These are phyloP conservation scores for Notolepis coatsorum DNA, from an alignment of 2,797 vertebrate genomes.

Conservation along the genomic window DNA sequence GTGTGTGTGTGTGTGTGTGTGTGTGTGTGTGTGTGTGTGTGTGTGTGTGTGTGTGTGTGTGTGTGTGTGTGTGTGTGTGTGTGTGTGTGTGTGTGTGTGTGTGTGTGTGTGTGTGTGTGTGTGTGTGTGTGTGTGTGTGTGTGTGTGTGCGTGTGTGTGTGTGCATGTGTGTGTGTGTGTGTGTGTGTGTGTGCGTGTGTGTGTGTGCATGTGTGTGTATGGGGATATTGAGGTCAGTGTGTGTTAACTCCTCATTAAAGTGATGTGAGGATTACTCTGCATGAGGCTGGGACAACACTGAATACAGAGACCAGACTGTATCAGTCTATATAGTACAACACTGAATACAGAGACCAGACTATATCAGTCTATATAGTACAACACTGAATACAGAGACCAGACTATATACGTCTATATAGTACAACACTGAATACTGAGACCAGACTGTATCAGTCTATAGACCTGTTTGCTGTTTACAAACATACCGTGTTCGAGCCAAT, in stretches of 20 bases:
- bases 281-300: constrained; percentile 47
- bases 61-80: background rate
- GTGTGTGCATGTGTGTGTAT: too few species aligned
- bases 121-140: background rate
- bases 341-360: too few species aligned
- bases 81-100: too few species aligned
- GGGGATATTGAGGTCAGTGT: constrained; percentile 57
- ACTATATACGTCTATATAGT: too few species aligned
- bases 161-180: background rate
- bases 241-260: constrained; percentile 63
- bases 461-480: too few species aligned
- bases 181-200: background rate
- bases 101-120: too few species aligned
- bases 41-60: background rate
- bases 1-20: constrained; percentile 14
- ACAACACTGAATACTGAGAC: too few species aligned
- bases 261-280: constrained; percentile 70
- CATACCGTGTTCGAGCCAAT: too few species aligned
- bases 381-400: too few species aligned
- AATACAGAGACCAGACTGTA: background rate
- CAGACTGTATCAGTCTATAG: too few species aligned
- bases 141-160: background rate
- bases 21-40: constrained; percentile 19
- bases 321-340: background rate
- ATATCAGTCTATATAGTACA: too few species aligned